A percentile compares a stretch with the other conserved stretches of the same genome.
Conservation (phyloP, 2,113 vertebrate species). For the Galbula dea region DNA sequence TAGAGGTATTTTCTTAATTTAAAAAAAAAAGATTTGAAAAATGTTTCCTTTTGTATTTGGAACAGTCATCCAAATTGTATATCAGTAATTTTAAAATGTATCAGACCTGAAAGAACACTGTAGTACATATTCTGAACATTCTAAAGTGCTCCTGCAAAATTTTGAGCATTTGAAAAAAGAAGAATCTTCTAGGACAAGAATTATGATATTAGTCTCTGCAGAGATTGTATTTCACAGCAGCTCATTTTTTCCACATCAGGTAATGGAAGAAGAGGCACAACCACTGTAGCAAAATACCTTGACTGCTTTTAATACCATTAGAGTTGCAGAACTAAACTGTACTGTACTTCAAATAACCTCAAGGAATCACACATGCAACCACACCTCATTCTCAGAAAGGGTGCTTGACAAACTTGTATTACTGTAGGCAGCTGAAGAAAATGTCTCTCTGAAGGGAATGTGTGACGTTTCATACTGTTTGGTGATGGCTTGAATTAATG, state of each 20-base stretch:
- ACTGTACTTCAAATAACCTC: conserved; percentile 70
- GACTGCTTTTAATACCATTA: conserved; percentile 68
- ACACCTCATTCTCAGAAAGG: conserved; percentile 68
- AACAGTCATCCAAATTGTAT: conserved; percentile 46
- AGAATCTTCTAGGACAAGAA: background rate
- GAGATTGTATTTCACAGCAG: background rate
- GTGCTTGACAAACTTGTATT: conserved; percentile 47
- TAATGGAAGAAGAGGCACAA: conserved; percentile 35
- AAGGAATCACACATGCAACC: conserved; percentile 58
- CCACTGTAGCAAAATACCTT: conserved; percentile 80
- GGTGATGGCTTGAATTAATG: conserved; percentile 69
- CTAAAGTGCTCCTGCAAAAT: background rate
- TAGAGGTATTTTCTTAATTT: conserved; percentile 61
- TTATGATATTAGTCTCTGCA: background rate
- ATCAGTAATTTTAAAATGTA: conserved; percentile 36
- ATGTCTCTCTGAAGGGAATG: conserved; percentile 26
- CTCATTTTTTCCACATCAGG: background rate
- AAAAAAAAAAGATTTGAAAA: conserved; percentile 51
- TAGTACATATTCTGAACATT: background rate
- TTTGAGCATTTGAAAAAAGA: background rate
- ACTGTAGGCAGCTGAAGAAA: conserved; percentile 70
- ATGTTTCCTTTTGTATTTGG: conserved; percentile 58
- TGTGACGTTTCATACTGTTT: conserved; percentile 42
- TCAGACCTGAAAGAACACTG: conserved; percentile 32
- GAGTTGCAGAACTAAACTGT: conserved; percentile 65